These are phyloP conservation scores for Idaea biselata DNA, from an alignment of 2,888 invertebrate species.

Conservation along the genomic window DNA sequence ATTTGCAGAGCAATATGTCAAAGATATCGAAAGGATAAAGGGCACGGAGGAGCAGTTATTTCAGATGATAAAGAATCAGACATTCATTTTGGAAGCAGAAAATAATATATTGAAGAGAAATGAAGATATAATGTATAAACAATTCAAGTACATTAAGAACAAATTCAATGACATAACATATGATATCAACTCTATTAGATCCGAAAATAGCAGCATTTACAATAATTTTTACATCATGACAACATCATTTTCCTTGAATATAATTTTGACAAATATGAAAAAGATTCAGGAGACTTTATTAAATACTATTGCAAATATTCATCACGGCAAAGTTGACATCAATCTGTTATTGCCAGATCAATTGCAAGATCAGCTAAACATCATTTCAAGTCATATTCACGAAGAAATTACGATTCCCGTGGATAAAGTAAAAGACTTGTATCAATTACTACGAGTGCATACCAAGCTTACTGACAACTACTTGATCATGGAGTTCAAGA, in stretches of 20 bases:
- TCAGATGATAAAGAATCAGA: not conserved
- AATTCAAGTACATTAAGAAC: not conserved
- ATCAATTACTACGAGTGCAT: not conserved
- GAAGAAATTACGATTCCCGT: not conserved
- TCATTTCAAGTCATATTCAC: not conserved
- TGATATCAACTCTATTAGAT: not conserved
- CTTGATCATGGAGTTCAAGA: not conserved
- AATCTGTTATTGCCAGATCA: not conserved
- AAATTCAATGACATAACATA: not conserved
- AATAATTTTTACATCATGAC: not conserved
- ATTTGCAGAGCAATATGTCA: not conserved
- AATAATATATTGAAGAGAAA: slow-evolving; percentile 1
- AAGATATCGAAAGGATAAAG: not conserved
- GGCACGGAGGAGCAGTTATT: not conserved
- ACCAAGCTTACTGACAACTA: not conserved
- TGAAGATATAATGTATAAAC: not conserved
- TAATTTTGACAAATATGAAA: not conserved
- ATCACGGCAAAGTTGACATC: not conserved
- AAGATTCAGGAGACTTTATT: not conserved
- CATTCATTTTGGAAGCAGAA: not conserved
- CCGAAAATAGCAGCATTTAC: not conserved
- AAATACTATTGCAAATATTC: not conserved
- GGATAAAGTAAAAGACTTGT: not conserved
- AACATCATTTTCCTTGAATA: not conserved
- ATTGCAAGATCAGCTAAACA: not conserved